A percentile compares a stretch with the other conserved stretches of the same genome.
Evolutionary conservation across 2,888 invertebrate genomes (phyloP).

Genomic region (Andrena fulva): DNA sequence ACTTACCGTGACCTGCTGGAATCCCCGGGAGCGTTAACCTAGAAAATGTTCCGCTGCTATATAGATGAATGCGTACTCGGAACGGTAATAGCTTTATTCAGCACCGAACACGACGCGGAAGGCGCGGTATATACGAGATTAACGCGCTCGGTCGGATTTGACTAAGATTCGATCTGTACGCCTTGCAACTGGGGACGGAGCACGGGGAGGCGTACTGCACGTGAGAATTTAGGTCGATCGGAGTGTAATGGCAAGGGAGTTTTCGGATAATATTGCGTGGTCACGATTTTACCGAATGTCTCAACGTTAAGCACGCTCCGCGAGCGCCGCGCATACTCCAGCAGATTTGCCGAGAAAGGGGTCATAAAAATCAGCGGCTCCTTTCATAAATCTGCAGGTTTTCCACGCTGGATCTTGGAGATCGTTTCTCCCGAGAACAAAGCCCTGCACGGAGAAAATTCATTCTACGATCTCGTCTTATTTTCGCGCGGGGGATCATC

Average conservation of each 20-base stretch:
- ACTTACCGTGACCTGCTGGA: slow-evolving; percentile 10
- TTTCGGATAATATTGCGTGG: too few species aligned
- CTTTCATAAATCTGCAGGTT: background rate
- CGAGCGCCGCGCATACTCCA: background rate
- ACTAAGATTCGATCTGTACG: slow-evolving; percentile 19
- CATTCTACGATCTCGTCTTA: slow-evolving; percentile 11
- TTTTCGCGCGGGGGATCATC: slow-evolving; percentile 3
- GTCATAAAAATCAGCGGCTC: background rate
- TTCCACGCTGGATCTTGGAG: background rate
- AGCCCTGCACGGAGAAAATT: background rate
- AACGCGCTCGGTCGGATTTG: background rate
- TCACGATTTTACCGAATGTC: too few species aligned
- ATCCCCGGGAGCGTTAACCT: background rate
- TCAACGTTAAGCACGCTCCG: too few species aligned
- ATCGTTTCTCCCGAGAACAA: background rate
- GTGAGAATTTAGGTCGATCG: slow-evolving; percentile 2
- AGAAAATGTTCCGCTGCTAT: slow-evolving; percentile 15
- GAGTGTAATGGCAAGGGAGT: background rate
- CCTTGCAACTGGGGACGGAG: background rate
- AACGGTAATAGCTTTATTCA: slow-evolving; percentile 32
- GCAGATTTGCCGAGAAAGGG: background rate
- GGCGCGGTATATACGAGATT: background rate
- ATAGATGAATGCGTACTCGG: background rate
- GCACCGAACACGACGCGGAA: background rate
- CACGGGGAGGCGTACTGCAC: background rate